Base-by-base conservation (phyloP, 2,797 vertebrate genomes). In the Sitta carolinensis region DNA sequence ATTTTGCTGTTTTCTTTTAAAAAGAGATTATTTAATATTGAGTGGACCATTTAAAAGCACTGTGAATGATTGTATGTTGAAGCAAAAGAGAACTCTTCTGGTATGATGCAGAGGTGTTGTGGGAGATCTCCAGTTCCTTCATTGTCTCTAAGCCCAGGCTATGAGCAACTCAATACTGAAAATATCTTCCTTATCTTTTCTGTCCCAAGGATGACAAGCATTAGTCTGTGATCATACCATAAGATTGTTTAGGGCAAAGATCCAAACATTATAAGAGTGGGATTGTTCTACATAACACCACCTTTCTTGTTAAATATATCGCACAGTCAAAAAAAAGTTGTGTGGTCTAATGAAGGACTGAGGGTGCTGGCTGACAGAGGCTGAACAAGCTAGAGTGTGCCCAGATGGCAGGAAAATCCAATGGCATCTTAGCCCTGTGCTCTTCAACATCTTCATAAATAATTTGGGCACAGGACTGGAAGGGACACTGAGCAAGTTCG, bases 11-110 rank as follows among this genome's bases (percentile, higher is more conserved):
- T 76, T 72, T 42, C 22, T 69, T 89, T n/a, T 43, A 66, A 52
- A 55, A 90, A 10, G 5, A n/a, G 29, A 8, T 54, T 57, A 4
- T 64, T 83, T 69, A 62, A 43, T 23, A 45, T n/a, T 0, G 0
- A 64, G 22, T 18, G 32, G 4, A 57, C 5, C 11, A 25, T 48
- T 87, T 32, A 19, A 87, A 89, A 38, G 14, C 25, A n/a, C 11
- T 32, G 68, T n/a, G 1, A 32, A 6, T 64, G 21, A 45, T 30
- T 59, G 3, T 38, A 4, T 47, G 15, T 20, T 84, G 79, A 82
- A 89, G 76, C 11, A 61, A 40, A 70, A 67, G 34, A 75, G 7
- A 70, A 38, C 5, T 51, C 3, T 59, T 67, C 9, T 42, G 69
- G 16, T 58, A 7, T 3, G 21, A 58, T 30, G 26, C 34, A 66